Conservation (phyloP, 2,797 vertebrate species). For the Argya squamiceps region DNA sequence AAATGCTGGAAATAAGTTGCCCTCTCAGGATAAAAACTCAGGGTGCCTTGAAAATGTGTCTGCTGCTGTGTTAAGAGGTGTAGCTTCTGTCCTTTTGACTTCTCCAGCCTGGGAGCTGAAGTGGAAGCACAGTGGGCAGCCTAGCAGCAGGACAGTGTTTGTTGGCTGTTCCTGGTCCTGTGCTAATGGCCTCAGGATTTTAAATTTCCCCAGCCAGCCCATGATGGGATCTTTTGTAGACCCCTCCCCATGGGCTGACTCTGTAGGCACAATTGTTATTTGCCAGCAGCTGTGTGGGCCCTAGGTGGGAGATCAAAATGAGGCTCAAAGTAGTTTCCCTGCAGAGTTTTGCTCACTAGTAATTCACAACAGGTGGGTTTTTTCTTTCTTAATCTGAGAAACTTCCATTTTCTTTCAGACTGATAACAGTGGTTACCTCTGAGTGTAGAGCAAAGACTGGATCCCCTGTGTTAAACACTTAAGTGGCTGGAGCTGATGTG, state of each 20-base stretch:
- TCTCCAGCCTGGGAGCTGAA: neutral
- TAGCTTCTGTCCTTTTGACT: neutral
- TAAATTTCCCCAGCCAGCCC: neutral
- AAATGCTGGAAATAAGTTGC: neutral
- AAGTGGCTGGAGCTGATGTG: neutral
- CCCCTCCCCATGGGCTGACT: neutral
- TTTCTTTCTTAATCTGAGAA: neutral
- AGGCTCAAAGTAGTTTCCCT: conserved; percentile 1
- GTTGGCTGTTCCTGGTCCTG: neutral
- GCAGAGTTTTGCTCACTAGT: neutral
- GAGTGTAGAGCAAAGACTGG: neutral
- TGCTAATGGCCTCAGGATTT: conserved; percentile 15
- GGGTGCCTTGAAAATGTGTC: neutral
- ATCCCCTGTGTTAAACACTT: neutral
- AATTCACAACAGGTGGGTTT: neutral
- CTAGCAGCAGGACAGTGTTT: neutral
- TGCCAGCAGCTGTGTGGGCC: neutral
- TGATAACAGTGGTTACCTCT: neutral
- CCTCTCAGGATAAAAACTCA: neutral
- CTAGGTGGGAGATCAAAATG: neutral
- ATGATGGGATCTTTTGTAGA: neutral
- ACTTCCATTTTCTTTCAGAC: neutral
- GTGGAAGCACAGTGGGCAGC: neutral
- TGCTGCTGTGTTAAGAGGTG: conserved; percentile 53
- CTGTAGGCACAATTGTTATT: neutral